Evolutionary conservation across 2,797 vertebrate species (phyloP).

Genomic region (Sebastes reedi): DNA sequence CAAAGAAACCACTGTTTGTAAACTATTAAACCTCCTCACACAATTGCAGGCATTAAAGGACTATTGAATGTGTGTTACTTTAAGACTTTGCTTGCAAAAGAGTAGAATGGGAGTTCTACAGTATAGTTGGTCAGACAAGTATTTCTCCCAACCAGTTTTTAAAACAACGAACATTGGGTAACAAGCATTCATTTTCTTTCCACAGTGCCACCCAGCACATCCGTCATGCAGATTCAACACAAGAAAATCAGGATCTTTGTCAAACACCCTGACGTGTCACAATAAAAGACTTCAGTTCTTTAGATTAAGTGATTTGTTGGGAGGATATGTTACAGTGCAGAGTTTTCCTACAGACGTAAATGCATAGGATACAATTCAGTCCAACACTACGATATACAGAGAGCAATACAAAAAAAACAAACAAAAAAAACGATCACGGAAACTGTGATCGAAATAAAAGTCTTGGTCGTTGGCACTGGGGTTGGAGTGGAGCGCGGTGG

Average conservation of each 20-base stretch:
- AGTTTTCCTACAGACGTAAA: conserved; percentile 57
- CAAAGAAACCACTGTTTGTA: conserved; percentile 15
- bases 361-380: conserved; percentile 76
- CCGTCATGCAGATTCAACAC: conserved; percentile 16
- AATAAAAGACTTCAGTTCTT: conserved; percentile 18
- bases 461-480: conserved; percentile 73
- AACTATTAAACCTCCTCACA: neutral
- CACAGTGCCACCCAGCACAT: neutral
- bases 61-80: neutral
- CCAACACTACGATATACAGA: conserved; percentile 58
- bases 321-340: conserved; percentile 48
- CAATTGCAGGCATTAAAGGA: conserved; percentile 21
- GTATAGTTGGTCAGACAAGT: conserved; percentile 13
- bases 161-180: neutral
- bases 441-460: conserved; percentile 59
- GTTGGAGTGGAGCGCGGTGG: conserved; percentile 5
- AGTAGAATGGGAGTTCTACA: conserved; percentile 3
- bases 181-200: neutral
- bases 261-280: conserved; percentile 12
- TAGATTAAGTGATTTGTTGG: conserved; percentile 21
- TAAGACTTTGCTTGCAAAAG: conserved; percentile 34
- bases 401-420: conserved; percentile 54
- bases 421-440: conserved; percentile 13
- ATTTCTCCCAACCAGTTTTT: neutral
- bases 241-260: conserved; percentile 2